Conservation (phyloP, 2,797 vertebrate genomes). For the Crocodylus rhombifer region DNA sequence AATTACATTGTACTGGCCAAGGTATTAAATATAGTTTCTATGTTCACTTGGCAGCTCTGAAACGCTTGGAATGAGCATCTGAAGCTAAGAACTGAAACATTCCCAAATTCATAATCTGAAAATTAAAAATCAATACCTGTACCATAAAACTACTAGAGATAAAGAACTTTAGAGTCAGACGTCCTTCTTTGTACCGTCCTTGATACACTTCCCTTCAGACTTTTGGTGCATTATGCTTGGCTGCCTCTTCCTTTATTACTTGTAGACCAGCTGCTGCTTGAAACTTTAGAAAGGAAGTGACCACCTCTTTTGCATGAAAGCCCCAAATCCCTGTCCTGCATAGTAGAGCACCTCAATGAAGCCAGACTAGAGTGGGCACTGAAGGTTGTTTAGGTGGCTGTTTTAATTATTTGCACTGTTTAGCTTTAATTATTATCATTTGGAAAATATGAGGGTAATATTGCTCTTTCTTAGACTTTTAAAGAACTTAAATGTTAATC, state of each 20-base stretch:
- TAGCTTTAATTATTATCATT: neutral
- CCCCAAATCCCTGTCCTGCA: neutral
- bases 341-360: neutral
- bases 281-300: neutral
- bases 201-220: neutral
- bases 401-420: neutral
- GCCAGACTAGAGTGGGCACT: neutral
- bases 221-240: neutral
- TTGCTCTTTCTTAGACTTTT: neutral
- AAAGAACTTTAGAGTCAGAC: neutral
- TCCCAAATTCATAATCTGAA: slow-evolving; percentile 26
- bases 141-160: slow-evolving; percentile 8
- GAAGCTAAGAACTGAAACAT: slow-evolving; percentile 18
- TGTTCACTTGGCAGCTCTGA: neutral
- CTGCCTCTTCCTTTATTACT: neutral
- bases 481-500: neutral
- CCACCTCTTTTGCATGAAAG: neutral
- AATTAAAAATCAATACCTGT: slow-evolving; percentile 30
- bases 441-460: neutral
- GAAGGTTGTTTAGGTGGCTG: neutral
- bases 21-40: neutral
- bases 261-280: neutral
- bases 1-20: neutral
- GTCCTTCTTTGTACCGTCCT: neutral
- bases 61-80: neutral